These are phyloP conservation scores for Gulo gulo DNA, from an alignment of 2,113 vertebrate species.

Conservation along the genomic window DNA sequence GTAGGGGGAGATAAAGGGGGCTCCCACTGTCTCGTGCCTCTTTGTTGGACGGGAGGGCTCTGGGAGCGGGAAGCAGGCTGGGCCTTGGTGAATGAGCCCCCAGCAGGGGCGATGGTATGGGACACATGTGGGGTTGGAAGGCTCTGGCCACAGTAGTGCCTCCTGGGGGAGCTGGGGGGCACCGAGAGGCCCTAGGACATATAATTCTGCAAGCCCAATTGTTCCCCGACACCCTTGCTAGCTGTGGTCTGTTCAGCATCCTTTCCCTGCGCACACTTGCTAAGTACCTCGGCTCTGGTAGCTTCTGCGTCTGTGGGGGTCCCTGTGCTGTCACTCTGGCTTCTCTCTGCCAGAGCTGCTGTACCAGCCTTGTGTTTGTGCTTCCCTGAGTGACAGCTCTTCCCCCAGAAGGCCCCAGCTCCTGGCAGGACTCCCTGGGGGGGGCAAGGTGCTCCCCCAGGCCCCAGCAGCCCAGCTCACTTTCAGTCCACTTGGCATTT, in stretches of 20 bases:
- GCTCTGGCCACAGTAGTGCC: no score
- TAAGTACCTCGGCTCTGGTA: neutral
- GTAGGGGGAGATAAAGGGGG: constrained; percentile 63
- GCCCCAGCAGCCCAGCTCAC: neutral
- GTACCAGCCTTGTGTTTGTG: no score
- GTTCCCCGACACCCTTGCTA: accelerated
- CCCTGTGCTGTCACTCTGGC: neutral
- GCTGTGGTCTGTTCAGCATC: neutral
- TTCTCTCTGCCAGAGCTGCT: neutral
- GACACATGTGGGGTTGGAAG: neutral
- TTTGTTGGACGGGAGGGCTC: accelerated
- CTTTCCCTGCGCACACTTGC: accelerated
- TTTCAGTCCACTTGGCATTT: neutral
- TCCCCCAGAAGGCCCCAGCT: neutral
- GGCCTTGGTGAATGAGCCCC: neutral
- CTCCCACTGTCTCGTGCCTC: neutral
- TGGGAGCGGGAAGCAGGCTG: neutral
- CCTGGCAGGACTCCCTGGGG: neutral
- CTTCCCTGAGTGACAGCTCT: neutral
- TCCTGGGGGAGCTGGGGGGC: accelerated
- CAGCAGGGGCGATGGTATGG: accelerated
- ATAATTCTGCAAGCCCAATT: neutral
- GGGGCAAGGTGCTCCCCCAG: neutral
- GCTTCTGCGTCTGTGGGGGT: neutral
- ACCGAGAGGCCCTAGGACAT: neutral